Base-by-base conservation (phyloP, 2,888 invertebrate species). In the Drosophila ustulata region DNA sequence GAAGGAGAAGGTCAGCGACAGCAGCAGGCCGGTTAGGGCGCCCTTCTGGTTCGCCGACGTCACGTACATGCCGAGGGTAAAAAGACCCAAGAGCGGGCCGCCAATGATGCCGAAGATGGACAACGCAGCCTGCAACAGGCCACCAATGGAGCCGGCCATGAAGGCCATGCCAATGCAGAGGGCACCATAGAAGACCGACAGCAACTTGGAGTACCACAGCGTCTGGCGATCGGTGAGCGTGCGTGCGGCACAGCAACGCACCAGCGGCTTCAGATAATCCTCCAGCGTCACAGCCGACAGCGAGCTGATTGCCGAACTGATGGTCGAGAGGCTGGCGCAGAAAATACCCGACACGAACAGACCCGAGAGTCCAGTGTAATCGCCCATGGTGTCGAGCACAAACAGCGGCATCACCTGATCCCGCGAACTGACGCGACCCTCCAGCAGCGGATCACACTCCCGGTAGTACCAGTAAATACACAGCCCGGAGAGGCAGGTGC, bases 271-370 rank as follows among this genome's bases (percentile, higher is more conserved):
- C 3, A 98, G 92, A 78, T 98, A 97, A 92, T 98, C 98, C 87
- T 97, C 96, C 47, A 98, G 93, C 0, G 97, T 96, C 11, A 98
- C 97, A 0, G 98, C 98, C 0, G 98, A 96, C 50, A 98, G 93
- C 1, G 98, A 97, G 89, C 98, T 98, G 66, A 98, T 94, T 1
- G 97, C 95, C 0, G 98, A 97, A 0, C 98, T 98, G 66, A 98
- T 96, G 0, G 98, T 98, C 47, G 98, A 98, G 8, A 98, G 93
- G 0, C 98, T 96, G 0, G 97, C 98, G 81, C 97, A 97, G 90
- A 98, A 98, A 68, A 98, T 96, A 3, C 98, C 96, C 4, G 98
- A 97, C 0, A 98, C 96, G 90, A 98, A 98, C 25, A 98, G 93
- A 0, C 98, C 98, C 0, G 97, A 95, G 23, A 98, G 89, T 0